Evolutionary conservation across 1,140 invertebrate species (phyloP).

Genomic region (Penaeus vannamei): DNA sequence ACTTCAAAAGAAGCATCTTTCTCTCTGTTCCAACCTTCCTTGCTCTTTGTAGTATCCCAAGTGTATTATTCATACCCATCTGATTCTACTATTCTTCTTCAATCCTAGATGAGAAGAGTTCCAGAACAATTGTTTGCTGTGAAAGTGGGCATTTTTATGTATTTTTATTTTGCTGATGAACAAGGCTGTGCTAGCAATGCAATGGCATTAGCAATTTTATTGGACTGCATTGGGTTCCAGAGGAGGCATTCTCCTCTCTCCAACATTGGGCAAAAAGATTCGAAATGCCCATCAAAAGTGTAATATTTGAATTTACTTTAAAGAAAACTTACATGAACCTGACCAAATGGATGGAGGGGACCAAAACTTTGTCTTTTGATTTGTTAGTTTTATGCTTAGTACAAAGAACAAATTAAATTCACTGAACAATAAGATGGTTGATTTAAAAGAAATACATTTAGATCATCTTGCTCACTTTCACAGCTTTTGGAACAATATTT

Average conservation of each 20-base stretch:
- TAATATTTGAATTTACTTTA: conserved; percentile 11
- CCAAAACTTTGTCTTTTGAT: conserved; percentile 34
- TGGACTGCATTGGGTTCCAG: conserved; percentile 11
- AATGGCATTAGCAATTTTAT: conserved; percentile 27
- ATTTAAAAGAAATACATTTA: too few relatives aligned
- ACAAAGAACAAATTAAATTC: conserved; percentile 25
- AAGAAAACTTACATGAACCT: conserved; percentile 14
- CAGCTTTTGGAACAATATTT: conserved; percentile 58
- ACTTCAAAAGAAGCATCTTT: conserved; percentile 50
- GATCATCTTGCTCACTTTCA: conserved; percentile 50
- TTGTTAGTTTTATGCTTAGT: too few relatives aligned
- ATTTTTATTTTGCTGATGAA: conserved; percentile 27
- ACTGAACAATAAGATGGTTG: too few relatives aligned
- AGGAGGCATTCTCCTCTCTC: conserved; percentile 48
- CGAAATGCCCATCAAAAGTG: neutral
- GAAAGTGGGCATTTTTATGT: conserved; percentile 59
- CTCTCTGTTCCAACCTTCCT: conserved; percentile 58
- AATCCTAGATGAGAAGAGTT: conserved; percentile 56
- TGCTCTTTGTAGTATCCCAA: conserved; percentile 61
- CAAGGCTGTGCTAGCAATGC: conserved; percentile 39
- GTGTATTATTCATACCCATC: conserved; percentile 57
- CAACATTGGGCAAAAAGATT: conserved; percentile 36
- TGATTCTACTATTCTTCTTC: conserved; percentile 51
- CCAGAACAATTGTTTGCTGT: conserved; percentile 56
- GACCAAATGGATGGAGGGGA: conserved; percentile 49